phyloP scores from a whole-genome alignment of 2,797 vertebrate species.

The Leptatherina wallacei region DNA sequence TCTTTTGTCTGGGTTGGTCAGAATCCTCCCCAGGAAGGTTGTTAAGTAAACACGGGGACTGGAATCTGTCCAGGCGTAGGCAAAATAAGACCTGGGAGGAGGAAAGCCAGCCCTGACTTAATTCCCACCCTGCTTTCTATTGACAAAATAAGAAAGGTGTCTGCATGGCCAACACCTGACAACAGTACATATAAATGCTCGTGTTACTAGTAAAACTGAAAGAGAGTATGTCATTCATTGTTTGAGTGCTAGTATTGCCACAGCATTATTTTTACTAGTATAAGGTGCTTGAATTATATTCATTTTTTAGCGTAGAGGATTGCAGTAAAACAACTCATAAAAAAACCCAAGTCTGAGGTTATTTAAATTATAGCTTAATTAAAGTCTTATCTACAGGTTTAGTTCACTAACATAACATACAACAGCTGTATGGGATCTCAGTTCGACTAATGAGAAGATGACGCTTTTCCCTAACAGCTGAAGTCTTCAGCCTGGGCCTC shows the following conservation, averaged over 20 bases:
- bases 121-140: slow-evolving; percentile 41
- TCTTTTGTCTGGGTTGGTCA: slow-evolving; percentile 74
- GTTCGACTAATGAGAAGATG: slow-evolving; percentile 36
- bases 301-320: not conserved
- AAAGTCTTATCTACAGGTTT: slow-evolving; percentile 9
- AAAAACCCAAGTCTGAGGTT: not conserved
- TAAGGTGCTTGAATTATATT: not conserved
- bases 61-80: slow-evolving; percentile 68
- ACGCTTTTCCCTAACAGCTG: slow-evolving; percentile 47
- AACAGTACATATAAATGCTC: slow-evolving; percentile 11
- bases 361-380: not conserved
- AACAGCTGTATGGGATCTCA: slow-evolving; percentile 36
- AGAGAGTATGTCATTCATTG: not conserved
- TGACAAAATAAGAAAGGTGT: slow-evolving; percentile 50
- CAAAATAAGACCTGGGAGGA: slow-evolving; percentile 41
- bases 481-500: slow-evolving; percentile 47
- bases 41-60: slow-evolving; percentile 71
- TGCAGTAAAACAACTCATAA: no score
- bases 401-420: slow-evolving; percentile 11
- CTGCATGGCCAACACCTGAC: slow-evolving; percentile 3
- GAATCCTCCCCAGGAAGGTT: slow-evolving; percentile 72
- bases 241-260: not conserved
- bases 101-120: slow-evolving; percentile 35
- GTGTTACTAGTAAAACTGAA: not conserved
- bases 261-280: not conserved